phyloP scores from a whole-genome alignment of 2,888 invertebrate genomes.

The Pogonocherus hispidulus region DNA sequence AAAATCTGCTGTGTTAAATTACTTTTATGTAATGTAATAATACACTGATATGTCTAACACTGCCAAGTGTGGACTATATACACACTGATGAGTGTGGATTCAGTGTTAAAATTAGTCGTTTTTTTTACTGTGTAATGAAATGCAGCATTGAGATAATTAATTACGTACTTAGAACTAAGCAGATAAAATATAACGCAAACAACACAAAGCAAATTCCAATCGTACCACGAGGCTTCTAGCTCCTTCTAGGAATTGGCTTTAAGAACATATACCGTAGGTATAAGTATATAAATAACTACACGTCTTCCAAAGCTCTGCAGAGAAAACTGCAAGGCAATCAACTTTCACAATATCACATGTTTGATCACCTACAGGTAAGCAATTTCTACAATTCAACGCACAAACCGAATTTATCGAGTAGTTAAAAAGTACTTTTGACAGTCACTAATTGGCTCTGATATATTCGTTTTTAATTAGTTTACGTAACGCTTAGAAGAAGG shows the following conservation, averaged over 20 bases:
- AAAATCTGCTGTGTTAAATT: too few species aligned
- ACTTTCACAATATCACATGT: constrained; percentile 60
- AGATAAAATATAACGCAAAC: too few species aligned
- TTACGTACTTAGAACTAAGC: too few species aligned
- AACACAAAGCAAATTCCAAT: constrained; percentile 1
- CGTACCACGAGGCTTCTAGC: constrained; percentile 28
- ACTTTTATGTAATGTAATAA: too few species aligned
- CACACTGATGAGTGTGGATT: too few species aligned
- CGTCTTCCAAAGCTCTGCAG: constrained; percentile 50
- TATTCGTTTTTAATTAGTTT: constrained; percentile 4
- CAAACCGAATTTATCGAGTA: not conserved
- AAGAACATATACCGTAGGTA: constrained; percentile 28
- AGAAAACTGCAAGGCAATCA: constrained; percentile 61
- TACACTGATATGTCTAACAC: too few species aligned
- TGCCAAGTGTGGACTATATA: too few species aligned
- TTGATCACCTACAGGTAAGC: constrained; percentile 43
- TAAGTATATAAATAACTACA: constrained; percentile 37
- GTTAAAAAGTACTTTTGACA: constrained; percentile 14
- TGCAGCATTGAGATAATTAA: too few species aligned
- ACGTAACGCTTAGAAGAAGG: not conserved
- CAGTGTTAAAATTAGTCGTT: too few species aligned
- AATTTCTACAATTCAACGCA: constrained; percentile 42
- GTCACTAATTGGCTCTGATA: constrained; percentile 2
- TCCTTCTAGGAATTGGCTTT: constrained; percentile 45
- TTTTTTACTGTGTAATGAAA: too few species aligned